phyloP scores from a whole-genome alignment of 2,113 vertebrate genomes.

The Oxygymnocypris stewartii region DNA sequence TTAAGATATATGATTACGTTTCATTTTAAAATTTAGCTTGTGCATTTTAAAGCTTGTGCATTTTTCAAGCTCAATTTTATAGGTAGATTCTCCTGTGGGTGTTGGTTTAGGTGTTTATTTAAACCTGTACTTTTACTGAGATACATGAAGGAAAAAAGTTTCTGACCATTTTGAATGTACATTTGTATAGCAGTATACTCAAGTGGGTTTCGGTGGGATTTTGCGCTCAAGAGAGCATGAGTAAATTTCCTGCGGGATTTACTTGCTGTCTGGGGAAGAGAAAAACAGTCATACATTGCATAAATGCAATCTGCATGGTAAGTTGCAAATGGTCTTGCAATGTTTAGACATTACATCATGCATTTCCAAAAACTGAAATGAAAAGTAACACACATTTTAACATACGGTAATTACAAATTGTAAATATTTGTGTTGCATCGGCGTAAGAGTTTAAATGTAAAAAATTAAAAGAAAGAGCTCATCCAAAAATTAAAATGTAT shows the following conservation, averaged over 20 bases:
- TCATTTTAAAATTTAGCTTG: not conserved
- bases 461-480: too few relatives aligned
- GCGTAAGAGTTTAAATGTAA: not conserved
- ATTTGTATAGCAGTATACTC: not conserved
- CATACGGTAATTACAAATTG: not conserved
- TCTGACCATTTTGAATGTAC: not conserved
- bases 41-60: not conserved
- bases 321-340: not conserved
- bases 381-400: not conserved
- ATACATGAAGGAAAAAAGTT: not conserved
- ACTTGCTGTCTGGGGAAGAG: not conserved
- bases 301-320: not conserved
- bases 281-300: not conserved
- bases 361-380: not conserved
- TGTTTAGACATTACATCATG: not conserved
- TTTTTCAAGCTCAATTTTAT: not conserved
- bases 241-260: constrained; percentile 13
- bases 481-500: too few relatives aligned
- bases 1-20: constrained; percentile 9
- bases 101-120: not conserved
- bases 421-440: not conserved
- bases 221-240: not conserved
- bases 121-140: not conserved
- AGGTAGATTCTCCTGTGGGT: not conserved
- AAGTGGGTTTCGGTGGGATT: constrained; percentile 9